Evolutionary conservation across 2,113 vertebrate genomes (phyloP), one percentile per base, ranked within the genome.

Genomic region (Pseudolaguvia tuberculata): DNA sequence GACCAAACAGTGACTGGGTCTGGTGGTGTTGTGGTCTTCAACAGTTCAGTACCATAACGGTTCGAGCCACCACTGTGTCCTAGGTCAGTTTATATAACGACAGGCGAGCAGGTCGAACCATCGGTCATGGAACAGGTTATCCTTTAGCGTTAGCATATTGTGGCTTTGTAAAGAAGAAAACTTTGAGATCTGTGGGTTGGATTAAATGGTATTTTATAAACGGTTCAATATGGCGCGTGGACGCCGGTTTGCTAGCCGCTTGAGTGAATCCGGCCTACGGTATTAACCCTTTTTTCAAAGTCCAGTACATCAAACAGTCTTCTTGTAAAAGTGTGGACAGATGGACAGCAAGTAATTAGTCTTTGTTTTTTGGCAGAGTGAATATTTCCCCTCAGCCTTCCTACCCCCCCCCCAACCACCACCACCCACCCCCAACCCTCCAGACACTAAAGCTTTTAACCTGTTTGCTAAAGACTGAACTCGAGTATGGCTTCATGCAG

Each of bases 371-470:
- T 45, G 39, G 63, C 15, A 31, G 29, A 61, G 67, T 62, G 31
- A 27, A 63, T 27, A 18, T 11, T 18, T 2, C 21, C 10, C n/a
- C n/a, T n/a, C n/a, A n/a, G n/a, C n/a, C n/a, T n/a, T n/a, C n/a
- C n/a, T n/a, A n/a, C n/a, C n/a, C n/a, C n/a, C n/a, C n/a, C n/a
- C n/a, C n/a, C n/a, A n/a, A n/a, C n/a, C n/a, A n/a, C n/a, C n/a
- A n/a, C n/a, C n/a, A n/a, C n/a, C n/a, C n/a, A n/a, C n/a, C n/a
- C n/a, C 18, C 1, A 42, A 42, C 39, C 18, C 31, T 18, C 13
- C 56, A 4, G 2, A 5, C 5, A 5, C 69, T 27, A 47, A 56
- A n/a, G 50, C 79, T 73, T 73, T 80, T 77, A 63, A 70, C 79
- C 57, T 77, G 50, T 48, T 65, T 47, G 35, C 50, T 39, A 18